Evolutionary conservation across 2,113 vertebrate genomes (phyloP).

Genomic region (Carassius auratus): DNA sequence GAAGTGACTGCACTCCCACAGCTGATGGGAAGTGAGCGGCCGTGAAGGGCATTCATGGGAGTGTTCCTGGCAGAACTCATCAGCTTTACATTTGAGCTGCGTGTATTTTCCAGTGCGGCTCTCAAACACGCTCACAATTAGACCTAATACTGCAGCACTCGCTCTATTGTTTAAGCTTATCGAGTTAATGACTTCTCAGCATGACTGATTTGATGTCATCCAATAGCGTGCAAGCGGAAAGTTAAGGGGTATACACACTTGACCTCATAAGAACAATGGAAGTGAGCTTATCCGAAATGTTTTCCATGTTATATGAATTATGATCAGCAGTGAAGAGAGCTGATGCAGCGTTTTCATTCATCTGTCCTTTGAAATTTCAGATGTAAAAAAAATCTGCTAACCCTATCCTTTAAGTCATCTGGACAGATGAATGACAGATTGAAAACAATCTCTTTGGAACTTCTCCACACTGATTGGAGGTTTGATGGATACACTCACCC

Average conservation of each 20-base stretch:
- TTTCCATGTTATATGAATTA: slow-evolving; percentile 29
- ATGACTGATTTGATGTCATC: background rate
- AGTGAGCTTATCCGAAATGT: background rate
- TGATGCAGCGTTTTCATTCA: slow-evolving; percentile 43
- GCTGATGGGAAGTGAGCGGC: slow-evolving; percentile 38
- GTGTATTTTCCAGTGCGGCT: background rate
- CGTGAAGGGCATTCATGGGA: slow-evolving; percentile 25
- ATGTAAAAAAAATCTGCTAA: background rate
- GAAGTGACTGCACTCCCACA: slow-evolving; percentile 11
- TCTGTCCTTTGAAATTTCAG: slow-evolving; percentile 26
- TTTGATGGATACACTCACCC: slow-evolving; percentile 68
- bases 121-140: background rate
- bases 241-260: slow-evolving; percentile 22
- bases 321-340: slow-evolving; percentile 24
- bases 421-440: slow-evolving; percentile 54
- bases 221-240: slow-evolving; percentile 2
- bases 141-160: background rate
- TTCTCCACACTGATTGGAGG: slow-evolving; percentile 45
- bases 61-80: slow-evolving; percentile 26
- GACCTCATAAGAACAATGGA: slow-evolving; percentile 37
- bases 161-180: slow-evolving; percentile 15
- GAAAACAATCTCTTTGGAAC: slow-evolving; percentile 39
- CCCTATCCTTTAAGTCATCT: background rate
- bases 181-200: slow-evolving; percentile 10
- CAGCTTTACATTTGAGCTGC: slow-evolving; percentile 41